These are phyloP conservation scores for Oceanodroma tethys DNA, from an alignment of 2,113 vertebrate species.

Conservation along the genomic window DNA sequence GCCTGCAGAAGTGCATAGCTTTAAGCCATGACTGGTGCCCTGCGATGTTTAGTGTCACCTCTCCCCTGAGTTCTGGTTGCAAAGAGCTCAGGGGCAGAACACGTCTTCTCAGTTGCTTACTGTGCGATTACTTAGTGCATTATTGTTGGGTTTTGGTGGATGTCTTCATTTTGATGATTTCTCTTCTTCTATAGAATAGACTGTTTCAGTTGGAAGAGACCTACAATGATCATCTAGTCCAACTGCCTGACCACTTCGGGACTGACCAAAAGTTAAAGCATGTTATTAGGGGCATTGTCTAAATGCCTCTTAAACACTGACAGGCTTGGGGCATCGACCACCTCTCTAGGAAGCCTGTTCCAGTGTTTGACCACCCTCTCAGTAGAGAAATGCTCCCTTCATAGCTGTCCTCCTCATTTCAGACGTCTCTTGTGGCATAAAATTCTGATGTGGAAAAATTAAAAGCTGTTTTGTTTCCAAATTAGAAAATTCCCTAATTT, in stretches of 20 bases:
- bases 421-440: background rate
- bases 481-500: background rate
- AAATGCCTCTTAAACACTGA: background rate
- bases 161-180: background rate
- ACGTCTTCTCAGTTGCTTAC: background rate
- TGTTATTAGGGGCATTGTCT: background rate
- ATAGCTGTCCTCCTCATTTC: background rate
- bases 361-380: background rate
- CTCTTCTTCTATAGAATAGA: background rate
- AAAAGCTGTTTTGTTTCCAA: background rate
- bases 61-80: background rate
- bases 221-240: background rate
- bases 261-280: background rate
- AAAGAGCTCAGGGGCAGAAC: background rate
- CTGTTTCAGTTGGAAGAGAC: background rate
- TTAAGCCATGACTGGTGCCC: background rate
- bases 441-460: background rate
- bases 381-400: background rate
- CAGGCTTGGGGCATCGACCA: background rate
- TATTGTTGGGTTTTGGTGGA: background rate
- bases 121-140: background rate
- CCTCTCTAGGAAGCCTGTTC: background rate
- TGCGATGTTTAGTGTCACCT: background rate
- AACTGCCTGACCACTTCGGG: background rate
- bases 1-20: background rate